Evolutionary conservation across 2,888 invertebrate species (phyloP), one percentile per base, ranked within the genome.

Genomic region (Epirrita christyi): DNA sequence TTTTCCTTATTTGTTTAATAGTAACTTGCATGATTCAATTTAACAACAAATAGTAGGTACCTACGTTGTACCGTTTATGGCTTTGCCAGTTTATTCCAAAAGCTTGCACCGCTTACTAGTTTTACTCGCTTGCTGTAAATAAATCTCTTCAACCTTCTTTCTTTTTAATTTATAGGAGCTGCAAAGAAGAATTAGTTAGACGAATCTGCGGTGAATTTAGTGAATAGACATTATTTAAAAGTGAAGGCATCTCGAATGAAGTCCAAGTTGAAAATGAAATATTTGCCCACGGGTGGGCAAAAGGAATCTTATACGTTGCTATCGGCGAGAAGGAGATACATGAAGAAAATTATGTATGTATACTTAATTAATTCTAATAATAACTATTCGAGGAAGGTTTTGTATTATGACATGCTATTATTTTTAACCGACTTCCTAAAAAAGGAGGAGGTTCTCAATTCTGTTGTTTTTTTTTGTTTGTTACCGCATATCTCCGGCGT

Each of bases 321-420:
- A 67, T 93, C 94, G 55, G 93, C 94, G 55, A 92, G 94, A 83
- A 92, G 94, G 81, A 90, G 94, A 87, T 90, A 94, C 87, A 93
- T 94, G 93, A 94, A 94, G 92, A 94, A 94, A 81, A 80, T 94
- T 84, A 88, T 92, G 94, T 94, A 93, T 90, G 94, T 94, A 90
- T 68, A 10, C 43, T 59, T 60, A 38, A 7, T 38, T 14, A 11
- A 14, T 38, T 38, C 8, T 38, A n/a, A 5, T 36, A 6, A 36
- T n/a, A 36, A 41, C 9, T 21, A 21, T 4, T 21, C 21, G 4
- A 3, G 2, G 21, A 21, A 21, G 21, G 2, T 21, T 21, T 21
- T 3, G 4, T 21, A 21, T 3, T 21, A 4, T 3, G 4, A 21
- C 4, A 21, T 4, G 21, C 21, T 21, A 21, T n/a, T n/a, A n/a